These are phyloP conservation scores for Microcaecilia unicolor DNA, from an alignment of 2,797 vertebrate species.

Conservation along the genomic window DNA sequence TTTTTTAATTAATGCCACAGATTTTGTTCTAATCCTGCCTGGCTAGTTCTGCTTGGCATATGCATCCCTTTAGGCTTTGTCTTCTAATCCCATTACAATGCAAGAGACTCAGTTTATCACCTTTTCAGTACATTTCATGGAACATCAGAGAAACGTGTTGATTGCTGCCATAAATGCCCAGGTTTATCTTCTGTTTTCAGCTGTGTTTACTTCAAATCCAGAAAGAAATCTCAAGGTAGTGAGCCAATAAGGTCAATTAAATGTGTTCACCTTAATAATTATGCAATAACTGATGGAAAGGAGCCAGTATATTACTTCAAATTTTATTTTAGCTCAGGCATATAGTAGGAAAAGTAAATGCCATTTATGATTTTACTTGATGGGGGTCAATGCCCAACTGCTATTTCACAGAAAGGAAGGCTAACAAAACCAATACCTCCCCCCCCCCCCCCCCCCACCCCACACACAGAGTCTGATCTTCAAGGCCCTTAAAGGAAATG, in stretches of 20 bases:
- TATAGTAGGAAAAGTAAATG: no score
- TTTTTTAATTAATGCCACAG: slow-evolving; percentile 46
- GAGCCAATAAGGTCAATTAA: slow-evolving; percentile 41
- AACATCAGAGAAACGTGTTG: slow-evolving; percentile 47
- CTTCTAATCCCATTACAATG: slow-evolving; percentile 51
- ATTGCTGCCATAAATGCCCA: slow-evolving; percentile 48
- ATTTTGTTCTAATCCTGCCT: slow-evolving; percentile 43
- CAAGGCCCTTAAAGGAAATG: no score
- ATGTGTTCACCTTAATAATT: slow-evolving; percentile 37
- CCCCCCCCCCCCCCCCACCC: no score
- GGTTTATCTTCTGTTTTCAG: slow-evolving; percentile 74
- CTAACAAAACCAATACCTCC: no score
- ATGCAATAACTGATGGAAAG: no score
- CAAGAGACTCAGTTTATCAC: slow-evolving; percentile 44
- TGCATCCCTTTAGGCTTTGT: slow-evolving; percentile 58
- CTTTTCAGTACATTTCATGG: slow-evolving; percentile 46
- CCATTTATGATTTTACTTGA: no score
- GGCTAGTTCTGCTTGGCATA: slow-evolving; percentile 51
- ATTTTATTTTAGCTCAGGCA: no score
- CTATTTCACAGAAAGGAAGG: no score
- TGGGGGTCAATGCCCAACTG: no score
- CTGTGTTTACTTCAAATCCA: slow-evolving; percentile 63
- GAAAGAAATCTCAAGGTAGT: slow-evolving; percentile 47
- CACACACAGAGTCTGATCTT: no score
- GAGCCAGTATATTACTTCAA: no score